A percentile compares a stretch with the other conserved stretches of the same genome.
These are phyloP conservation scores for Cyclophora punctaria DNA, from an alignment of 2,888 invertebrate species.

Conservation along the genomic window DNA sequence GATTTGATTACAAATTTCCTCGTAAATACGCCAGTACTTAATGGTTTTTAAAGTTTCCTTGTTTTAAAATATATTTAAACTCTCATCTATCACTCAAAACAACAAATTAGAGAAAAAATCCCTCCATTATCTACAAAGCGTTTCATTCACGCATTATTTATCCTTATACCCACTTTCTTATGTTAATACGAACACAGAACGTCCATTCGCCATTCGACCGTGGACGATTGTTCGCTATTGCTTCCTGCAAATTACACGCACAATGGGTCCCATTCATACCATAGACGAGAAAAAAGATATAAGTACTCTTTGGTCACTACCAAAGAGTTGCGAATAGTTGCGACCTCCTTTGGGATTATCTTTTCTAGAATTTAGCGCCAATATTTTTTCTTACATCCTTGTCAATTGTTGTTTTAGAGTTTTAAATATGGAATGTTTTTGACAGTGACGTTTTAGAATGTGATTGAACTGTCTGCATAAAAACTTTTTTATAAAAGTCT, in stretches of 20 bases:
- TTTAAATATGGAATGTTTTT: not conserved
- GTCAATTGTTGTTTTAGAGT: not conserved
- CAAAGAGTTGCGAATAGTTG: conserved; percentile 38
- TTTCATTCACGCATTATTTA: conserved; percentile 16
- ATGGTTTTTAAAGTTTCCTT: too few relatives aligned
- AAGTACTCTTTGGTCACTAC: not conserved
- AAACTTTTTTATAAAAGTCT: too few relatives aligned
- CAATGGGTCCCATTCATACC: conserved; percentile 54
- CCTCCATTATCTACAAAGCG: too few relatives aligned
- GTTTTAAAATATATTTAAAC: too few relatives aligned
- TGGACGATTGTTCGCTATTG: conserved; percentile 55
- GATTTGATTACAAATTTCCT: too few relatives aligned
- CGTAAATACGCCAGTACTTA: too few relatives aligned
- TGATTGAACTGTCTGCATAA: not conserved
- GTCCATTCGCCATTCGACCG: conserved; percentile 36
- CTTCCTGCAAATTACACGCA: conserved; percentile 58
- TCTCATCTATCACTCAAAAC: too few relatives aligned
- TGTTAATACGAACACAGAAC: conserved; percentile 37
- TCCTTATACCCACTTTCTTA: conserved; percentile 29
- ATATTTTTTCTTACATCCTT: conserved; percentile 24
- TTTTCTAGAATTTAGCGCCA: conserved; percentile 58
- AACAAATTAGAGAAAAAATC: too few relatives aligned
- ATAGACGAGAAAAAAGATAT: conserved; percentile 25
- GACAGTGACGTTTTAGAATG: not conserved
- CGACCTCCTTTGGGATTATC: conserved; percentile 52